These are phyloP conservation scores for Galeopsomyia nigrocyanea DNA, from an alignment of 2,888 invertebrate species.

Conservation along the genomic window DNA sequence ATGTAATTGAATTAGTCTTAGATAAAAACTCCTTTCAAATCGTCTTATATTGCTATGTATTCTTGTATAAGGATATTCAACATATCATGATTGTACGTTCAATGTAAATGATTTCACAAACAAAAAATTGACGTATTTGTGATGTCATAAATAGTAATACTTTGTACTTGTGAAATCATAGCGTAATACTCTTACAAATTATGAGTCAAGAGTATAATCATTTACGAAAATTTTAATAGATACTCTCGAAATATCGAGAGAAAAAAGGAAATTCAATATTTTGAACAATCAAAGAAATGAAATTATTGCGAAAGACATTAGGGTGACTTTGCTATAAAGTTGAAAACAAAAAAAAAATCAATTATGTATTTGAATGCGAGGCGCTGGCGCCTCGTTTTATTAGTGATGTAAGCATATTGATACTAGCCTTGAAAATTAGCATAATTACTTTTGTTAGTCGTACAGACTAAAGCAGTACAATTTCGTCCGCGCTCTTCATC, in stretches of 20 bases:
- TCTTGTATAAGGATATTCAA: too few species aligned
- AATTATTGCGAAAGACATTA: slow-evolving; percentile 39
- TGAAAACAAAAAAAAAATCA: slow-evolving; percentile 36
- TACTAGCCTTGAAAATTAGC: slow-evolving; percentile 50
- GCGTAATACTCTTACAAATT: too few species aligned
- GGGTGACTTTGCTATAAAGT: slow-evolving; percentile 43
- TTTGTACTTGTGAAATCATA: background rate
- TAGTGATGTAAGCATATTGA: slow-evolving; percentile 52
- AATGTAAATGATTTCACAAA: background rate
- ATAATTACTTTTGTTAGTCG: slow-evolving; percentile 43
- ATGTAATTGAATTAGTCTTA: too few species aligned
- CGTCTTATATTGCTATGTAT: too few species aligned
- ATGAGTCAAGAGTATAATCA: too few species aligned
- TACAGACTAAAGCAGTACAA: slow-evolving; percentile 45
- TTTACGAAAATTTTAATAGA: too few species aligned
- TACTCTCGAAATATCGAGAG: too few species aligned
- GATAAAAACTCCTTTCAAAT: too few species aligned
- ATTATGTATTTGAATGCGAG: slow-evolving; percentile 46
- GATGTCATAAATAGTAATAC: slow-evolving; percentile 20
- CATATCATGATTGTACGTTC: too few species aligned
- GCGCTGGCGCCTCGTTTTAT: slow-evolving; percentile 54
- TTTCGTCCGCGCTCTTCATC: slow-evolving; percentile 43
- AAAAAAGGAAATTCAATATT: too few species aligned
- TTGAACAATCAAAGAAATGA: background rate
- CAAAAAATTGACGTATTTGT: slow-evolving; percentile 21